Base-by-base conservation (phyloP, 2,797 vertebrate genomes). In the Typhlichthys eigenmanni region DNA sequence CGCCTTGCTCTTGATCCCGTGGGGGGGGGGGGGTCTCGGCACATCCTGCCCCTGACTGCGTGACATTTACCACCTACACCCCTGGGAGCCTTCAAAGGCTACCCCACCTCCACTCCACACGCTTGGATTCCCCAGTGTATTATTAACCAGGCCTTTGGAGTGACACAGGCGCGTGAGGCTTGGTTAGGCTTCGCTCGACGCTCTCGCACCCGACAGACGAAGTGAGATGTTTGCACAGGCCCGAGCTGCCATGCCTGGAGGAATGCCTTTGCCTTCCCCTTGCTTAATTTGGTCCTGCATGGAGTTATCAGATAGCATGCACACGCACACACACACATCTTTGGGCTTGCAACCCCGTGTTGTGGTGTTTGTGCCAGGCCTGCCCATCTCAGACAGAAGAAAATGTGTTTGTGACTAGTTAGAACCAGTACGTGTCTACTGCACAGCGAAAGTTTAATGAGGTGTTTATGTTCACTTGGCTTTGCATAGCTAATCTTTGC, bases 51-150 rank as follows among this genome's bases (percentile, higher is more conserved):
- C 45, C 71, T 47, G 56, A 29, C 64, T 45, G 62, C 46, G 66
- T 75, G 74, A 69, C 78, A 70, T 85, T 80, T 77, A 51, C 78
- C 65, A 58, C 67, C 73, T 68, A 58, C 62, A 24, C 19, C 19
- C 3, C 19, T 24, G 19, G 19, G 2, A 24, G 1, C 62, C 62
- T 51, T 62, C 63, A 11, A 12, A 43, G 48, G 48, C 47, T 50
- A 61, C 68, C 72, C 71, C 72, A 72, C 72, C n/a, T 43, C 46
- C 38, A 11, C 61, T 47, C 68, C 52, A 61, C 54, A 2, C 52
- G 43, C 46, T 17, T 43, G 3, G 3, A 34, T 53, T 52, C 29
- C 19, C 11, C 53, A 34, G 53, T 76, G 56, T 55, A 68, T 81
- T 66, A 69, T 81, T 76, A 60, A 74, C 67, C 58, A 58, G 50